Base-by-base conservation (phyloP, 2,113 vertebrate species). In the Dermatemys mawii region DNA sequence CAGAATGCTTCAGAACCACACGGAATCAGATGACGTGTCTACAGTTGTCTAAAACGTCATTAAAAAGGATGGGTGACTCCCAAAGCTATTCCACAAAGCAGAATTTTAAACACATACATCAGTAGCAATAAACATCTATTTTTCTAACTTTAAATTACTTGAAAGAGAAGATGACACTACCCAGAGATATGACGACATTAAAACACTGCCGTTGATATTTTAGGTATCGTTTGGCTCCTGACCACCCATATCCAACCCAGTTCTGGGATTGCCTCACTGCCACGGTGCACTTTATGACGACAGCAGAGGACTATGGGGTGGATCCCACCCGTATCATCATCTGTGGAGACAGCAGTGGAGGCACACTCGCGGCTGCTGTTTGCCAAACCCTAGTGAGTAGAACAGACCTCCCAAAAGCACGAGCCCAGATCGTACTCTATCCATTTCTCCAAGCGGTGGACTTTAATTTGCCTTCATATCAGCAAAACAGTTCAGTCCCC, bases 391-490 rank as follows among this genome's bases (percentile, higher is more conserved):
- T 99, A 86, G 96, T 84, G n/a, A 92, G 84, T 35, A 97, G 93
- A 92, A 89, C 86, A 87, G 97, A 98, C 11, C 95, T 99, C 97
- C 98, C 98, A 8, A 94, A 92, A 89, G 96, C 98, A 78, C 97
- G 98, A 54, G 98, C 98, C 84, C 98, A 99, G 94, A 90, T 99
- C 81, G 94, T 99, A 46, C 96, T 99, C 96, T 98, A 98, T 63
- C 98, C 98, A 4, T 86, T 95, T 2, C 83, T 99, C 73, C 98
- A 99, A 96, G 93, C 91, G 78, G 92, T 95, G 82, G 91, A 95
- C 83, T 88, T 97, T 0, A 67, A 96, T 88, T 73, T 98, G 87
- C 97, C 97, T 76, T 99, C 98, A 21, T 98, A 98, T 70, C 97
- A 98, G 96, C 98, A 98, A 94, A 99, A 98, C 78, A 78, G 93